These are phyloP conservation scores for Hyperoplus lanceolatus DNA, from an alignment of 2,797 vertebrate genomes.

Conservation along the genomic window DNA sequence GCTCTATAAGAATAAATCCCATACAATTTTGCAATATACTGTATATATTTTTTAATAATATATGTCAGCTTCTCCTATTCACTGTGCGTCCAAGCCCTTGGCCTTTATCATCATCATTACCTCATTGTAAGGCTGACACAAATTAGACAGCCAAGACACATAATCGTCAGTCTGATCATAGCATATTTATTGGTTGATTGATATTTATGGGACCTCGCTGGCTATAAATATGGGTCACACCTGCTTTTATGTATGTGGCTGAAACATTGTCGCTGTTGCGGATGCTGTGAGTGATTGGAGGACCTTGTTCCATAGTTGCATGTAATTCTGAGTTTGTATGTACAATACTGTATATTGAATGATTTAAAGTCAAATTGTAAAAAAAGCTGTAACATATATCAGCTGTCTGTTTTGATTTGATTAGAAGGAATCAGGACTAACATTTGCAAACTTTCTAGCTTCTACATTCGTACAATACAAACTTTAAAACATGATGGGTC, in stretches of 20 bases:
- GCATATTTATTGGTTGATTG: constrained; percentile 7
- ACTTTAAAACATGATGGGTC: background rate
- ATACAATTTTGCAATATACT: background rate
- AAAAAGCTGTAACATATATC: background rate
- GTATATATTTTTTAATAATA: background rate
- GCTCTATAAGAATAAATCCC: background rate
- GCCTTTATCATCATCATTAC: background rate
- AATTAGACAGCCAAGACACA: background rate
- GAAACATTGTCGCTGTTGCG: background rate
- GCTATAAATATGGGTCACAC: constrained; percentile 16
- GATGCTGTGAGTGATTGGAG: background rate
- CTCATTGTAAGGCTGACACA: background rate
- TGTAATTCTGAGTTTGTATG: background rate
- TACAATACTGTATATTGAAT: background rate
- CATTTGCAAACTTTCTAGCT: background rate
- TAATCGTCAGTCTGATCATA: background rate
- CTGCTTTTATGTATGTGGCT: constrained; percentile 16
- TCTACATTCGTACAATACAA: background rate
- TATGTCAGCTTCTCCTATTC: background rate
- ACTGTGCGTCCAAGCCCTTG: background rate
- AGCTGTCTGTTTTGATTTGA: background rate
- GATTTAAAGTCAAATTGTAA: no score
- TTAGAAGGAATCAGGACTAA: background rate
- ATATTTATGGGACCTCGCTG: constrained; percentile 9
- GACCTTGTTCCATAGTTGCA: background rate